Evolutionary conservation across 2,888 invertebrate genomes (phyloP).

Genomic region (Boloria selene): DNA sequence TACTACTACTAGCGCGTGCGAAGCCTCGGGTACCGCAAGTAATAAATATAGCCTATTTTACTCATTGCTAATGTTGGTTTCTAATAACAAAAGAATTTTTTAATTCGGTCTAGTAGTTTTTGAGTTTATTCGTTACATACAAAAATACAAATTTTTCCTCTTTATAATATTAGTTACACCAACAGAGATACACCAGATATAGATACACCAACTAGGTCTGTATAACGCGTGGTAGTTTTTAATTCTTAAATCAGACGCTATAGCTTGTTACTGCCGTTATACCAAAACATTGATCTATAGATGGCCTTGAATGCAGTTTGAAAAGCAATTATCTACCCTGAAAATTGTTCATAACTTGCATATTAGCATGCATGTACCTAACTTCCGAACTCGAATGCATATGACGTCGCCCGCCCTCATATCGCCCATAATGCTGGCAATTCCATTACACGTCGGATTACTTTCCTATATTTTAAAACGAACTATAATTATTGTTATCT

Average conservation of each 20-base stretch:
- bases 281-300: constrained; percentile 5
- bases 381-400: constrained; percentile 20
- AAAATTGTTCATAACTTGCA: constrained; percentile 18
- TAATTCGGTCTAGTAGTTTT: no score
- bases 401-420: constrained; percentile 29
- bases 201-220: no score
- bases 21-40: no score
- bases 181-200: no score
- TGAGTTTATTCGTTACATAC: no score
- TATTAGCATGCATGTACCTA: constrained; percentile 9
- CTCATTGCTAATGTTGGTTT: no score
- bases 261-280: constrained; percentile 3
- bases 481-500: background rate
- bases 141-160: no score
- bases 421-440: constrained; percentile 37
- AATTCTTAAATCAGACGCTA: background rate
- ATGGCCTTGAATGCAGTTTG: constrained; percentile 1
- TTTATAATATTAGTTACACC: no score
- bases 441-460: constrained; percentile 34
- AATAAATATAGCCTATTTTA: no score
- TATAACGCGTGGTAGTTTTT: background rate
- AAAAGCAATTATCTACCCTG: constrained; percentile 13
- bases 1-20: no score
- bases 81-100: no score
- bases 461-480: constrained; percentile 24